Percentiles rank a stretch among this genome's conserved stretches.
Evolutionary conservation across 2,797 vertebrate species (phyloP).

Genomic region (Fistularia tabacaria): DNA sequence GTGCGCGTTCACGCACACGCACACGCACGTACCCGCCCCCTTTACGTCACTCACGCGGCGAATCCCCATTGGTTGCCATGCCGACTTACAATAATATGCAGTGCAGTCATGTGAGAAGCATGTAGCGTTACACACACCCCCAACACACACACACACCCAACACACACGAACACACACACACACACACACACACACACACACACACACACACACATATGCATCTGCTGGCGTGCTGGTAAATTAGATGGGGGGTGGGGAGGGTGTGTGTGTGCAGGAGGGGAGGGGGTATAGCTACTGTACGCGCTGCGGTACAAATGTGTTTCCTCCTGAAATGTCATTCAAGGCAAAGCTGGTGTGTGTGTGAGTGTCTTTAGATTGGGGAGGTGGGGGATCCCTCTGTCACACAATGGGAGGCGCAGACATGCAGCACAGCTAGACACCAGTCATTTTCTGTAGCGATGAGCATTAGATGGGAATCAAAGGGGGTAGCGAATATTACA

Average conservation of each 20-base stretch:
- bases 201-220: slow-evolving; percentile 42
- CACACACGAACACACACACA: too few species aligned
- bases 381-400: slow-evolving; percentile 34
- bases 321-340: slow-evolving; percentile 66
- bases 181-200: too few species aligned
- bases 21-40: slow-evolving; percentile 11
- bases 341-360: slow-evolving; percentile 23
- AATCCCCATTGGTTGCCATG: slow-evolving; percentile 68
- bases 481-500: too few species aligned
- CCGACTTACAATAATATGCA: slow-evolving; percentile 48
- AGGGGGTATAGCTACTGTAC: slow-evolving; percentile 60
- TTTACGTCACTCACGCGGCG: slow-evolving; percentile 45
- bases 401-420: slow-evolving; percentile 1
- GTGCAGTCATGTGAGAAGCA: slow-evolving; percentile 61
- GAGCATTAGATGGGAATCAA: too few species aligned
- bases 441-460: too few species aligned
- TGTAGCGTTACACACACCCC: slow-evolving; percentile 48
- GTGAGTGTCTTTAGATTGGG: too few species aligned
- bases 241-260: slow-evolving; percentile 20
- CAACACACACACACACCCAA: neutral
- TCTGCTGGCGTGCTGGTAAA: slow-evolving; percentile 52
- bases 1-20: slow-evolving; percentile 25
- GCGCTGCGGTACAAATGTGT: slow-evolving; percentile 60
- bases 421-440: neutral
- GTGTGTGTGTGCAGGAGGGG: neutral